Evolutionary conservation across 2,888 invertebrate species (phyloP).

Genomic region (Ferrisia virgata): DNA sequence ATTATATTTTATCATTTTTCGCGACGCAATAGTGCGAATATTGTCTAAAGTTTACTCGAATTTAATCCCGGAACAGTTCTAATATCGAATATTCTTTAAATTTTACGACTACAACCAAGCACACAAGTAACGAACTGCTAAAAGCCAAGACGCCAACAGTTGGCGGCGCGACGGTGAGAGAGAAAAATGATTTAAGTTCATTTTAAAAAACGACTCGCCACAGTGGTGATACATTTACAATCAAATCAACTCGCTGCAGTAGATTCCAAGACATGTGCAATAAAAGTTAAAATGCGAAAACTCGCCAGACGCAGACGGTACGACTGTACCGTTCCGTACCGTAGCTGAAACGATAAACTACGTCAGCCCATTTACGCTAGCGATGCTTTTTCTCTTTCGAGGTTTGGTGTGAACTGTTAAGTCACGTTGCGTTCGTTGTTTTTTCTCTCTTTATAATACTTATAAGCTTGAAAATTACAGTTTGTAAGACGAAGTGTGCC

Average conservation of each 20-base stretch:
- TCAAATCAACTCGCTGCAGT: background rate
- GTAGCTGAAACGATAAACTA: background rate
- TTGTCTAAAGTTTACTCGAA: background rate
- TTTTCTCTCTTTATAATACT: background rate
- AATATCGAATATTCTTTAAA: background rate
- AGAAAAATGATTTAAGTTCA: background rate
- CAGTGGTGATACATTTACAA: background rate
- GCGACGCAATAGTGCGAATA: background rate
- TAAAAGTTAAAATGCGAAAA: background rate
- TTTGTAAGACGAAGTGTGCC: background rate
- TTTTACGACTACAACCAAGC: background rate
- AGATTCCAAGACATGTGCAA: background rate
- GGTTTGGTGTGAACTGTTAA: background rate
- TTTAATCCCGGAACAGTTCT: background rate
- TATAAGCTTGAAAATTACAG: background rate
- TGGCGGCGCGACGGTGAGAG: background rate
- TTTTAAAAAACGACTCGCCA: background rate
- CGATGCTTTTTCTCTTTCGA: background rate
- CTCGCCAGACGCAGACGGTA: background rate
- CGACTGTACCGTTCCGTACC: too few species aligned
- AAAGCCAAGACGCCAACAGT: background rate
- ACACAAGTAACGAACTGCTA: background rate
- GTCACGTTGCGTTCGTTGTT: too few species aligned
- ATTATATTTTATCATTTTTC: background rate
- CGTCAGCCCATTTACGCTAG: background rate